Percentiles rank a stretch among this genome's conserved stretches.
Conservation (phyloP, 1,140 invertebrate species). For the Fopius arisanus region DNA sequence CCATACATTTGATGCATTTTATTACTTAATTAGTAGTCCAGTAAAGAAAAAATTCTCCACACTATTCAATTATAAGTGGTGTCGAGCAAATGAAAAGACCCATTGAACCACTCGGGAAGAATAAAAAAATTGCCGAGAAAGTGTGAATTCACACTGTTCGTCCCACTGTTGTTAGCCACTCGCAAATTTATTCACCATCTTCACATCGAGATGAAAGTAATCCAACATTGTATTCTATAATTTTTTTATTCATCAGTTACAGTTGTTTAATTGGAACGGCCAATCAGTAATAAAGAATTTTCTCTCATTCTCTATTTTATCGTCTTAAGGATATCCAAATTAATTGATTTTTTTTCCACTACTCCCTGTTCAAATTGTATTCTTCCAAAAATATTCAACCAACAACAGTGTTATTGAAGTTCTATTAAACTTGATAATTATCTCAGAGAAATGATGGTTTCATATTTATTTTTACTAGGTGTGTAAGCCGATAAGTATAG, state of each 20-base stretch:
- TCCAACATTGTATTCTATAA: conserved; percentile 17
- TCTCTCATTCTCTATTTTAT: too few relatives aligned
- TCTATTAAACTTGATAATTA: neutral
- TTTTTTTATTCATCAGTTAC: conserved; percentile 14
- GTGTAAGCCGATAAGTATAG: neutral
- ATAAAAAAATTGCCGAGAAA: conserved; percentile 19
- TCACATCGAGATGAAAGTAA: conserved; percentile 14
- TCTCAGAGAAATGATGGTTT: neutral
- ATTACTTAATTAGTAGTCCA: neutral
- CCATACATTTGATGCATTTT: neutral
- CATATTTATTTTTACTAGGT: neutral
- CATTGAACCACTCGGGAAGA: neutral
- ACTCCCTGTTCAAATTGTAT: too few relatives aligned
- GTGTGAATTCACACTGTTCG: conserved; percentile 22
- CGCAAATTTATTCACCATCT: neutral
- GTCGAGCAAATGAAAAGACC: too few relatives aligned
- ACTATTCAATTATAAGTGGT: too few relatives aligned
- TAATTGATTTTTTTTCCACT: too few relatives aligned
- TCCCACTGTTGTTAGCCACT: neutral
- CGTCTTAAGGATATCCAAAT: too few relatives aligned
- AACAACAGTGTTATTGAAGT: too few relatives aligned
- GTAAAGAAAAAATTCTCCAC: too few relatives aligned
- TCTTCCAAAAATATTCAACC: too few relatives aligned
- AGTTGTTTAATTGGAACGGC: neutral
- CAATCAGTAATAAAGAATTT: neutral